These are phyloP conservation scores for Cheilinus undulatus DNA, from an alignment of 2,113 vertebrate species.

Conservation along the genomic window DNA sequence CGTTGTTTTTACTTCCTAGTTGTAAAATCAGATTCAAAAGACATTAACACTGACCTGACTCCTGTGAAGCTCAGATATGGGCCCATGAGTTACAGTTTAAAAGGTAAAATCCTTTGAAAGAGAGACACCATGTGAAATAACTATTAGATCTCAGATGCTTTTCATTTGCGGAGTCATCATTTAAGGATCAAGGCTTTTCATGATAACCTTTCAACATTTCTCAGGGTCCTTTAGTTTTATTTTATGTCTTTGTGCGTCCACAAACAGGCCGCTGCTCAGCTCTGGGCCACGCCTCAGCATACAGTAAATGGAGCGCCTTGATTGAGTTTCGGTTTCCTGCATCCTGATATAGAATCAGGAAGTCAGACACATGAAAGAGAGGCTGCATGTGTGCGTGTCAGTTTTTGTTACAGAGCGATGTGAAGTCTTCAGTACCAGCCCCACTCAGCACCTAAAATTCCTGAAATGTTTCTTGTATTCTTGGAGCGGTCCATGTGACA, in stretches of 20 bases:
- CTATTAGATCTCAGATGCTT: background rate
- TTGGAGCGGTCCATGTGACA: slow-evolving; percentile 12
- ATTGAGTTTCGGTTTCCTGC: slow-evolving; percentile 35
- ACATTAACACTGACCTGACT: too few relatives aligned
- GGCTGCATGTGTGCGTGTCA: background rate
- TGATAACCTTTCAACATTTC: background rate
- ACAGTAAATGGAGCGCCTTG: slow-evolving; percentile 8
- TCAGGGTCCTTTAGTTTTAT: slow-evolving; percentile 18
- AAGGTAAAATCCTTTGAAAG: background rate
- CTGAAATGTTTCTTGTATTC: slow-evolving; percentile 22
- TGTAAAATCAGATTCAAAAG: too few relatives aligned
- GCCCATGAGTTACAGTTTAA: background rate
- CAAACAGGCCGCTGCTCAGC: slow-evolving; percentile 29
- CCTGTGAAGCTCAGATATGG: background rate
- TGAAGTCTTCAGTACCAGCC: background rate
- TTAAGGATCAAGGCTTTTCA: slow-evolving; percentile 47
- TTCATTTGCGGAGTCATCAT: slow-evolving; percentile 6
- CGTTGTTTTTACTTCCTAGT: too few relatives aligned
- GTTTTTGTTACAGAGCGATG: background rate
- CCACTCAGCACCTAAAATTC: slow-evolving; percentile 24
- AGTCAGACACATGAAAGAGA: slow-evolving; percentile 29
- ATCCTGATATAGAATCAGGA: slow-evolving; percentile 46
- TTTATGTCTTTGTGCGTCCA: slow-evolving; percentile 11
- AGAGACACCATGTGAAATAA: too few relatives aligned
- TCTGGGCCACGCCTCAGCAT: background rate